Conservation (phyloP, 2,888 invertebrate species). For the Argyresthia albistria region DNA sequence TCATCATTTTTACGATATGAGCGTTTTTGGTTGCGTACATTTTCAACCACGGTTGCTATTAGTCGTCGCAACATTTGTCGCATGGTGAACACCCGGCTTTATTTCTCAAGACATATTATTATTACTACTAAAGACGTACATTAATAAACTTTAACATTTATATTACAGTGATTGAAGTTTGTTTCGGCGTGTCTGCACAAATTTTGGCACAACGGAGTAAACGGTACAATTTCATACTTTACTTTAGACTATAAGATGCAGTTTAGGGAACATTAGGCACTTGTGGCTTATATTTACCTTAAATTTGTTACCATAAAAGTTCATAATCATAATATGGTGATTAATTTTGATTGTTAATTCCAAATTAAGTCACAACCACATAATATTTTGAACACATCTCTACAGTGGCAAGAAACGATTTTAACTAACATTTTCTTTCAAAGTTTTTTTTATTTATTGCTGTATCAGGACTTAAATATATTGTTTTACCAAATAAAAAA, state of each 20-base stretch:
- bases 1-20: too few species aligned
- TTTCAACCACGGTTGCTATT: too few species aligned
- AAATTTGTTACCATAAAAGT: neutral
- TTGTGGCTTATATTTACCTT: constrained; percentile 27
- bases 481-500: too few species aligned
- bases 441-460: neutral
- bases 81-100: too few species aligned
- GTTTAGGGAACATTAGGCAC: constrained; percentile 20
- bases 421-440: neutral
- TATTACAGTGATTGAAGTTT: too few species aligned
- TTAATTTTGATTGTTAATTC: neutral
- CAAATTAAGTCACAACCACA: neutral
- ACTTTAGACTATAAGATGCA: neutral
- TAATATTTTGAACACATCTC: neutral
- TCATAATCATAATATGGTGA: neutral
- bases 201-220: constrained; percentile 21
- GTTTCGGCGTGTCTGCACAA: neutral
- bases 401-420: neutral
- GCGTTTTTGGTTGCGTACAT: too few species aligned
- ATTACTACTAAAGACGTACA: too few species aligned
- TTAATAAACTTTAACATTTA: too few species aligned
- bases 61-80: too few species aligned
- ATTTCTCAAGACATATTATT: too few species aligned
- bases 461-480: neutral
- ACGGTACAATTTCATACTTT: neutral